Percentiles rank a stretch among this genome's conserved stretches.
Conservation (phyloP, 2,113 vertebrate genomes). For the Campylorhamphus procurvoides region DNA sequence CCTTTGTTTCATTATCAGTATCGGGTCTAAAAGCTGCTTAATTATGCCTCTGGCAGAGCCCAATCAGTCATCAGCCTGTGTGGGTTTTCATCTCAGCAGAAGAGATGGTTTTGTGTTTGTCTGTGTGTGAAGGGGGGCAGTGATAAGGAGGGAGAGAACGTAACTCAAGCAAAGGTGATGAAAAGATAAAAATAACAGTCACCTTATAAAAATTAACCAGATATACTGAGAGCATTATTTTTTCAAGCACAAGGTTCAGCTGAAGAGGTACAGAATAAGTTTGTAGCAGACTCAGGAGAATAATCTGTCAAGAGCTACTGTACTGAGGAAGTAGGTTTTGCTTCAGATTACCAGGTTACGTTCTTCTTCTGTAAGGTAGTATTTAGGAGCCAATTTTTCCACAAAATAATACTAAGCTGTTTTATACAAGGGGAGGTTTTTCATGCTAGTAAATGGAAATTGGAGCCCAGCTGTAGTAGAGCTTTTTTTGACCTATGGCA, state of each 20-base stretch:
- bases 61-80: not conserved
- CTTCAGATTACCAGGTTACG: not conserved
- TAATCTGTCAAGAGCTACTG: not conserved
- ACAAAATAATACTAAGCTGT: not conserved
- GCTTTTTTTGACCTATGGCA: slow-evolving; percentile 30
- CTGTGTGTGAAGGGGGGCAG: accelerated
- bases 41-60: not conserved
- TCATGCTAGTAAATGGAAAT: not conserved
- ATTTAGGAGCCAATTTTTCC: not conserved
- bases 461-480: not conserved
- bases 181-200: not conserved
- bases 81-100: not conserved
- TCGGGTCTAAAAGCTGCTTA: not conserved
- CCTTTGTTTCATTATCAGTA: not conserved
- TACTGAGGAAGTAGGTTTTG: not conserved
- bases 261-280: not conserved
- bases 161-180: not conserved
- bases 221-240: not conserved
- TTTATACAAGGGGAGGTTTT: not conserved
- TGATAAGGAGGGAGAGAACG: not conserved
- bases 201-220: not conserved
- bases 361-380: not conserved
- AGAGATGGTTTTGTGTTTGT: not conserved
- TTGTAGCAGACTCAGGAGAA: not conserved
- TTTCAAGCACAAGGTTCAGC: not conserved